A percentile compares a stretch with the other conserved stretches of the same genome.
Evolutionary conservation across 23 tunicate genomes (phyloP).

Genomic region (Halocynthia roretzi): DNA sequence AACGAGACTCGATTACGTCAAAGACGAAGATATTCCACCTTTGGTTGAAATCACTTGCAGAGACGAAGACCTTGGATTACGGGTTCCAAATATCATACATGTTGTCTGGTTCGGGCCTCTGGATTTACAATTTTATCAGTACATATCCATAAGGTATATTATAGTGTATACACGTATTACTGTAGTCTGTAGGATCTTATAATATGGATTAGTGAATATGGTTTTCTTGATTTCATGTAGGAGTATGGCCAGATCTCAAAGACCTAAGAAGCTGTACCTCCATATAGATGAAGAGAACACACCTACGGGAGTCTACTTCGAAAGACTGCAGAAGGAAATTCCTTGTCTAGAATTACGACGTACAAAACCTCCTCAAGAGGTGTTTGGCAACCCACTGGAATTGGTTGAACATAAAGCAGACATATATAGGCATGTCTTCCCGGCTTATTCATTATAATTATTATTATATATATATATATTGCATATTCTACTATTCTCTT

Average conservation of each 20-base stretch:
- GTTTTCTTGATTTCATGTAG: not conserved
- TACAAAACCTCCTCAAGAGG: not conserved
- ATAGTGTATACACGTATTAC: not conserved
- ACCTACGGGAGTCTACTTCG: not conserved
- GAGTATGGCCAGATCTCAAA: conserved; percentile 2
- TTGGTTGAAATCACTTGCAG: no score
- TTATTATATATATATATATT: no score
- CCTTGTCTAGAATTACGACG: conserved; percentile 3
- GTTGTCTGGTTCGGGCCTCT: not conserved
- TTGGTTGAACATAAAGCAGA: no score
- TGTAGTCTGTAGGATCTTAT: not conserved
- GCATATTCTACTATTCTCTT: no score
- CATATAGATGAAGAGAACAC: not conserved
- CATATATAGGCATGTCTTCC: no score
- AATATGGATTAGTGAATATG: not conserved
- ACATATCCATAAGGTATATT: not conserved
- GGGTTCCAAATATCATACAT: not conserved
- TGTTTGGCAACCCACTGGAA: not conserved
- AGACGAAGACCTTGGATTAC: no score
- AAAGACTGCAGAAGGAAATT: not conserved
- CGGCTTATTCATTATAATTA: no score
- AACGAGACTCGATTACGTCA: no score
- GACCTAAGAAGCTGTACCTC: not conserved
- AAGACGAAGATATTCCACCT: no score
- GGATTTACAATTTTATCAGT: not conserved